These are phyloP conservation scores for Mus musculus DNA, from an alignment of 2,113 vertebrate genomes.

Conservation along the genomic window GRCm39 chr17:75810501-75811000, in stretches of 20 bases:
- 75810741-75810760: not conserved
- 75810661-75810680: not conserved
- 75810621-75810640: not conserved
- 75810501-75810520: not conserved
- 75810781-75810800: not conserved
- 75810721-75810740: not conserved
- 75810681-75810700: not conserved
- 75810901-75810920: too few relatives aligned
- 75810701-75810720: not conserved
- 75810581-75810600: not conserved
- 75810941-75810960: too few relatives aligned
- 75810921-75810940: too few relatives aligned
- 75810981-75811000: not conserved
- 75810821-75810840: too few relatives aligned
- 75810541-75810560: not conserved
- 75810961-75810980: too few relatives aligned
- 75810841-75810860: too few relatives aligned
- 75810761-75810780: not conserved
- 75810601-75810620: not conserved
- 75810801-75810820: not conserved
- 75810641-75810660: not conserved
- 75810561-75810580: not conserved
- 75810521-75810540: not conserved
- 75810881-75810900: too few relatives aligned
- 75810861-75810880: too few relatives aligned